A percentile compares a stretch with the other conserved stretches of the same genome.
phyloP scores from a whole-genome alignment of 2,888 invertebrate genomes.

The Eupithecia abbreviata region DNA sequence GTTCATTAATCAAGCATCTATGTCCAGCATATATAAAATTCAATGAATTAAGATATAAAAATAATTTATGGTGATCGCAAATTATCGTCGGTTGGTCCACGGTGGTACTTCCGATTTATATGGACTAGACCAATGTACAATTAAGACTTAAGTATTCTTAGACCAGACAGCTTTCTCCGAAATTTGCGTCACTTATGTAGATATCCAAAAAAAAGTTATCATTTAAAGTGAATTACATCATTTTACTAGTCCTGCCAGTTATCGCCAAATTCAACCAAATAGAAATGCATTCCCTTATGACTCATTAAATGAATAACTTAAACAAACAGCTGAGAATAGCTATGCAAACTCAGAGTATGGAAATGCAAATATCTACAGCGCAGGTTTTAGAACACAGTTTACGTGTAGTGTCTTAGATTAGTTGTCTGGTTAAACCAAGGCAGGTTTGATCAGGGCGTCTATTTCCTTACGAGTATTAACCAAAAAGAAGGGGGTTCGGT shows the following conservation, averaged over 20 bases:
- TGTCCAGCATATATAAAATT: too few relatives aligned
- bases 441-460: too few relatives aligned
- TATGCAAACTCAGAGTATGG: not conserved
- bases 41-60: too few relatives aligned
- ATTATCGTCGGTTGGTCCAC: too few relatives aligned
- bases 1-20: too few relatives aligned
- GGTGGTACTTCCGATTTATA: too few relatives aligned
- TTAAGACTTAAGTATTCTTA: too few relatives aligned
- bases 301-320: constrained; percentile 11
- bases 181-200: not conserved
- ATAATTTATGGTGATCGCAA: too few relatives aligned
- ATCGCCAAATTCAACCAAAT: constrained; percentile 3
- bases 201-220: not conserved
- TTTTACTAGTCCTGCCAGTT: not conserved
- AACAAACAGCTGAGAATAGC: constrained; percentile 14
- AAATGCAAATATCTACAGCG: not conserved
- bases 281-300: constrained; percentile 20
- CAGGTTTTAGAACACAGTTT: not conserved
- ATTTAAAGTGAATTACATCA: constrained; percentile 1
- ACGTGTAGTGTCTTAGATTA: not conserved
- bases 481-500: too few relatives aligned
- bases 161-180: not conserved
- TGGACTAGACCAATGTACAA: too few relatives aligned
- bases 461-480: too few relatives aligned
- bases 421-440: not conserved